These are phyloP conservation scores for Lagocephalus sceleratus DNA, from an alignment of 2,797 vertebrate genomes.

Conservation along the genomic window DNA sequence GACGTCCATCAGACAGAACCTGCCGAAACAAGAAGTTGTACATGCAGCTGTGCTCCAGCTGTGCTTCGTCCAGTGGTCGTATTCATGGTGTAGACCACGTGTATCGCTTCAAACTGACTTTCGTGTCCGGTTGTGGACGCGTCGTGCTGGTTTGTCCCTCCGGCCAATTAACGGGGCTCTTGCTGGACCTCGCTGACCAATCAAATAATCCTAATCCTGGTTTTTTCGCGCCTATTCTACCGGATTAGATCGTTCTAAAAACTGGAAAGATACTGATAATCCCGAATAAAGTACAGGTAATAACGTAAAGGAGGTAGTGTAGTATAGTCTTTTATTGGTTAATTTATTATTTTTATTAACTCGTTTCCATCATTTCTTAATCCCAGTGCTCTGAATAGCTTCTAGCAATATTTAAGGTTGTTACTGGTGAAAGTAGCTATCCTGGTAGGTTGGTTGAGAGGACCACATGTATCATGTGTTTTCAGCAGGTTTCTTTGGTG, in stretches of 20 bases:
- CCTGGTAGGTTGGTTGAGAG: neutral
- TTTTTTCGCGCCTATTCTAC: slow-evolving; percentile 7
- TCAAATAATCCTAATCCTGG: neutral
- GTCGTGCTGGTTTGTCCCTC: too few species aligned
- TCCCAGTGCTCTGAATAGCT: too few species aligned
- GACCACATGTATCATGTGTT: neutral
- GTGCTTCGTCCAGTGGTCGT: too few species aligned
- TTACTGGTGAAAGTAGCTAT: neutral
- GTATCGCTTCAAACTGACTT: neutral
- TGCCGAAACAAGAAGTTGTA: neutral
- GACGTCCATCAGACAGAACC: neutral
- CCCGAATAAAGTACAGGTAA: too few species aligned
- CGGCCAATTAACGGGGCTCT: slow-evolving; percentile 44
- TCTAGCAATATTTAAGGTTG: too few species aligned
- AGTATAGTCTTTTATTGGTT: too few species aligned
- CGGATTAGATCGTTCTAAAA: too few species aligned
- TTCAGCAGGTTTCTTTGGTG: neutral
- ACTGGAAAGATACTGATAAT: too few species aligned
- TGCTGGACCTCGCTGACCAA: slow-evolving; percentile 3
- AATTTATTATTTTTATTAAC: too few species aligned
- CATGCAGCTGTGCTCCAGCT: neutral
- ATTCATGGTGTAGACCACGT: neutral
- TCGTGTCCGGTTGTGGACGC: too few species aligned
- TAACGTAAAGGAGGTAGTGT: too few species aligned
- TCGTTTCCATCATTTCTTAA: too few species aligned